These are phyloP conservation scores for Anguilla anguilla DNA, from an alignment of 2,797 vertebrate species.

Conservation along the genomic window DNA sequence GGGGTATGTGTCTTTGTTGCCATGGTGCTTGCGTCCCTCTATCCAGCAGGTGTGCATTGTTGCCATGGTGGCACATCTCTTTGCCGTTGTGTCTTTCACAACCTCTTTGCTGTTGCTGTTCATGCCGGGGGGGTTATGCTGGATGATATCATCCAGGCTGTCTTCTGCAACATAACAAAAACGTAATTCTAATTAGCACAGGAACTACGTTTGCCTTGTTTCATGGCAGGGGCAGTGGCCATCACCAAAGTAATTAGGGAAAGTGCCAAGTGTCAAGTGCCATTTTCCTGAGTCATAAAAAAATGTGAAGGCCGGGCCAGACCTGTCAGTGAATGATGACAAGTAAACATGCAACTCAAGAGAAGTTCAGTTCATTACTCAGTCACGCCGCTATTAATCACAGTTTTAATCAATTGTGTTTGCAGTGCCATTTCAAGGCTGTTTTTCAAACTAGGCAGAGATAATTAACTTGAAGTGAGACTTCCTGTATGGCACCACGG, in stretches of 20 bases:
- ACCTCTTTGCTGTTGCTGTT: no score
- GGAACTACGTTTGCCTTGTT: not conserved
- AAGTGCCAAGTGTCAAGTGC: no score
- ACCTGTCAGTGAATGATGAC: no score
- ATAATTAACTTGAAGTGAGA: not conserved
- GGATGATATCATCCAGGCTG: not conserved
- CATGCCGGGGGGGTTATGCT: not conserved
- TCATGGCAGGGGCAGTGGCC: not conserved
- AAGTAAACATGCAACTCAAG: not conserved
- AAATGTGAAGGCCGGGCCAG: no score
- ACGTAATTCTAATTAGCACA: not conserved
- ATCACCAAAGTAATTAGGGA: not conserved
- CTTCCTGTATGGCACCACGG: not conserved
- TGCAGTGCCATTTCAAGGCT: not conserved
- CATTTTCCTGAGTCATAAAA: no score
- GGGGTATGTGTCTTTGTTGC: not conserved
- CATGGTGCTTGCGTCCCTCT: not conserved
- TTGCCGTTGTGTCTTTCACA: not conserved
- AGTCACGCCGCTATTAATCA: not conserved
- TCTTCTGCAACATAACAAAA: not conserved
- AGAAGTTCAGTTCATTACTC: not conserved
- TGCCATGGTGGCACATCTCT: not conserved
- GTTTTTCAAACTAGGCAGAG: not conserved
- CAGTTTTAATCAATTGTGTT: not conserved
- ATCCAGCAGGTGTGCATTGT: not conserved